These are phyloP conservation scores for Dasyurus viverrinus DNA, from an alignment of 2,113 vertebrate genomes.

Conservation along the genomic window DNA sequence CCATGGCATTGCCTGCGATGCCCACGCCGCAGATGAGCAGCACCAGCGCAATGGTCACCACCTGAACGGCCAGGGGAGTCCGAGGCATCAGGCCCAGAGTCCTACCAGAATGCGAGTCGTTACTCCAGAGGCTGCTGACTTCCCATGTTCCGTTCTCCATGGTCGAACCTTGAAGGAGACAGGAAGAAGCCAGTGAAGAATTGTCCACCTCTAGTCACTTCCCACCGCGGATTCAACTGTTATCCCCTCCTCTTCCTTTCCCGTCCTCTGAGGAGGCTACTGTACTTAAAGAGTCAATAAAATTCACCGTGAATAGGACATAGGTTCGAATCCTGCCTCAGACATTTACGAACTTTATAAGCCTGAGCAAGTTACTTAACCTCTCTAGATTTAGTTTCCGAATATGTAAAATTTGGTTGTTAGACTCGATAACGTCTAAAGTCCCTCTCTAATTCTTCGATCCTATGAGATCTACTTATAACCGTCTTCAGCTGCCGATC, in stretches of 20 bases:
- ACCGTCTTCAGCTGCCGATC: neutral
- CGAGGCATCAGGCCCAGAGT: slow-evolving; percentile 84
- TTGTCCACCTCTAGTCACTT: neutral
- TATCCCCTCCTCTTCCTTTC: neutral
- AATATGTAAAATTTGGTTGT: neutral
- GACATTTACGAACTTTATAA: neutral
- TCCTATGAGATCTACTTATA: neutral
- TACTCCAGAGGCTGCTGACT: neutral
- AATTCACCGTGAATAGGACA: neutral
- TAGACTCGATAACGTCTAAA: neutral
- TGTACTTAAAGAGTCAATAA: neutral
- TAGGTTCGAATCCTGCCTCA: neutral
- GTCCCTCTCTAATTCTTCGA: neutral
- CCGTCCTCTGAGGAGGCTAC: neutral
- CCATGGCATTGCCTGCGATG: slow-evolving; percentile 90
- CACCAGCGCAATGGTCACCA: slow-evolving; percentile 89
- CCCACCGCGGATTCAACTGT: neutral
- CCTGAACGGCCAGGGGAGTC: slow-evolving; percentile 86
- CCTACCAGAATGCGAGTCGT: neutral
- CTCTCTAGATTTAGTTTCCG: neutral
- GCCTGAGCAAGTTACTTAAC: neutral
- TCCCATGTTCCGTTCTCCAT: slow-evolving; percentile 61
- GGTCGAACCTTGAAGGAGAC: neutral
- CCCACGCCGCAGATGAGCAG: slow-evolving; percentile 89
- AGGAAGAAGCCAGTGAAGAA: neutral